Conservation (phyloP, 2,797 vertebrate genomes). For the Sebastiscus albofasciatus region DNA sequence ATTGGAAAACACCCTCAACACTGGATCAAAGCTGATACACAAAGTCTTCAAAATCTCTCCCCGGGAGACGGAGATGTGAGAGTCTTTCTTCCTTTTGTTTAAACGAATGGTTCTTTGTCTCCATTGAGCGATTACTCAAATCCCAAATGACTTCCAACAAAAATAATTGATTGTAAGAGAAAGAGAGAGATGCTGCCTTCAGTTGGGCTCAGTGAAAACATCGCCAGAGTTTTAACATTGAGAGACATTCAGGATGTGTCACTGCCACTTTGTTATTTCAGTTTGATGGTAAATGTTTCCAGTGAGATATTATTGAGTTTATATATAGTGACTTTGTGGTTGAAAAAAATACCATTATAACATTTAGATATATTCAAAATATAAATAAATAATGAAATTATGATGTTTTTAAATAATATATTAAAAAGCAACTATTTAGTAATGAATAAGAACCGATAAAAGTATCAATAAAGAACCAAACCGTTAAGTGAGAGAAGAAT, state of each 20-base stretch:
- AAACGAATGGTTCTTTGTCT: neutral
- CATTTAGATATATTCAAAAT: no score
- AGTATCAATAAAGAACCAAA: no score
- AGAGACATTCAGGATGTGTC: neutral
- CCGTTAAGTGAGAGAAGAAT: no score
- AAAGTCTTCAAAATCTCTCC: conserved; percentile 2
- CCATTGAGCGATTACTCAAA: neutral
- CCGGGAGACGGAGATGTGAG: neutral
- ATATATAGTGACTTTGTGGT: no score
- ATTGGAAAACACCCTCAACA: conserved; percentile 17
- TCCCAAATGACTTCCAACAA: neutral
- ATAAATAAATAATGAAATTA: no score
- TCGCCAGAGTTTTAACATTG: neutral
- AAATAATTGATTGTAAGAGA: neutral
- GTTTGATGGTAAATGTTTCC: neutral
- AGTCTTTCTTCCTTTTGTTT: conserved; percentile 8
- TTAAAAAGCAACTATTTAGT: no score
- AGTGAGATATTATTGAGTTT: no score
- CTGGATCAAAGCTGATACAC: conserved; percentile 20
- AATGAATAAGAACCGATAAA: no score
- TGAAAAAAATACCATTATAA: no score
- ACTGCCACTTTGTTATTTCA: neutral
- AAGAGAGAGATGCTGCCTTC: neutral
- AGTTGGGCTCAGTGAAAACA: neutral
- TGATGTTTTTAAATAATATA: no score